Evolutionary conservation across 2,888 invertebrate species (phyloP), one percentile per base, ranked within the genome.

Genomic region (Pyrrhia umbra): DNA sequence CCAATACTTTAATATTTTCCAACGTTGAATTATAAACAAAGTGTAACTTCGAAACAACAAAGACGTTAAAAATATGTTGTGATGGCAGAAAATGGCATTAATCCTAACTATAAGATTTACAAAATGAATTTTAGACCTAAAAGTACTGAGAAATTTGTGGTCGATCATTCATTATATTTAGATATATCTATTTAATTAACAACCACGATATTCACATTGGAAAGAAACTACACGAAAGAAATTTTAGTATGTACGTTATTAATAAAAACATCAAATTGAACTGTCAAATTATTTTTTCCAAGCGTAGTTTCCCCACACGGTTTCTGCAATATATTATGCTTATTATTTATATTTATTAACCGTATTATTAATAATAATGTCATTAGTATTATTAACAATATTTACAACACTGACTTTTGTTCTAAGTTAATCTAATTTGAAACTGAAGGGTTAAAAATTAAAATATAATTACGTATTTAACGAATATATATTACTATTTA

Each of bases 261-360:
- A 88, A 76, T 80, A 55, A 76, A 88, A 88, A 93, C 92, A 91
- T 90, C 91, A 85, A 91, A 89, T 92, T 83, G 85, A 89, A 88
- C 82, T 89, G 90, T 90, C 90, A 92, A 93, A 89, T 90, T 88
- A 90, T 90, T 89, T 86, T 91, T 88, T 91, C 90, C 90, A 95
- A 95, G 94, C 94, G 94, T 95, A 95, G 94, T 95, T 95, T 95
- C 94, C 94, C 94, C 94, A 94, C 92, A 93, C 93, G 90, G 90
- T 93, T 85, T 88, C 88, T 90, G 92, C 88, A 79, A 87, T 88
- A 85, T 82, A 80, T 81, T 84, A 30, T 70, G 84, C 81, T 79
- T 85, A 85, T 74, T 73, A 77, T 69, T 72, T 62, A 59, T 72
- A 75, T 54, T 62, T 61, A 71, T 63, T 43, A 65, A 64, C 82